A percentile compares a stretch with the other conserved stretches of the same genome.
These are phyloP conservation scores for Proales similis DNA, from an alignment of 1,140 invertebrate genomes.

Conservation along the genomic window DNA sequence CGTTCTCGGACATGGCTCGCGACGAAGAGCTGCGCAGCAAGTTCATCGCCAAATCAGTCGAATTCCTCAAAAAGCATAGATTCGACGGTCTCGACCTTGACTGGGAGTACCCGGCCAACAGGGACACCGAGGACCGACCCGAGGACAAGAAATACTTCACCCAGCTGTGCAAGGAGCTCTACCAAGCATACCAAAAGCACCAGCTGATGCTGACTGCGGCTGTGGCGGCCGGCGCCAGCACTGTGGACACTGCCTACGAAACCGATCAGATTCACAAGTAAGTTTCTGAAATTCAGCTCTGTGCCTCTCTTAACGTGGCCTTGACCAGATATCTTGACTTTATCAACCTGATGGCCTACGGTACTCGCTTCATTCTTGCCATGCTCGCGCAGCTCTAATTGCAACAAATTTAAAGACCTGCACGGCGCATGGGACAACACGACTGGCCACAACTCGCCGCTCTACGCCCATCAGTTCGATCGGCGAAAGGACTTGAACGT, in stretches of 20 bases:
- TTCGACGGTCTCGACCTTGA: conserved; percentile 79
- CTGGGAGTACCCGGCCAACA: conserved; percentile 64
- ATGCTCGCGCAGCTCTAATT: not conserved
- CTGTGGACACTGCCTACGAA: conserved; percentile 62
- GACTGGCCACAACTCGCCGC: conserved; percentile 36
- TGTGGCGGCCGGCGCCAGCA: conserved; percentile 40
- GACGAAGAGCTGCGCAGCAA: conserved; percentile 51
- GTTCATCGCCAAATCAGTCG: conserved; percentile 58
- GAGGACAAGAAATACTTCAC: conserved; percentile 58
- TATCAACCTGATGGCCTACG: conserved; percentile 78
- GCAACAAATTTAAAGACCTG: conserved; percentile 43
- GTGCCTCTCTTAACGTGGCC: not conserved
- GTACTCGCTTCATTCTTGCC: conserved; percentile 60
- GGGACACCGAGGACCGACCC: conserved; percentile 40
- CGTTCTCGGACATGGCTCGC: conserved; percentile 67
- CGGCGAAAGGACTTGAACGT: conserved; percentile 38
- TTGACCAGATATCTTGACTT: conserved; percentile 73
- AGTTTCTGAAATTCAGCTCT: conserved; percentile 51
- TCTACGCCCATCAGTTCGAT: conserved; percentile 40
- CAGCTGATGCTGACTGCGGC: conserved; percentile 41
- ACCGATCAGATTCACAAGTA: conserved; percentile 69
- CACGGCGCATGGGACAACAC: conserved; percentile 36
- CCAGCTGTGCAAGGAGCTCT: conserved; percentile 51
- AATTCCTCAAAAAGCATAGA: conserved; percentile 78
- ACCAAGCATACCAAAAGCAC: conserved; percentile 33